These are phyloP conservation scores for Drosophila monieri DNA, from an alignment of 2,888 invertebrate species.

Conservation along the genomic window DNA sequence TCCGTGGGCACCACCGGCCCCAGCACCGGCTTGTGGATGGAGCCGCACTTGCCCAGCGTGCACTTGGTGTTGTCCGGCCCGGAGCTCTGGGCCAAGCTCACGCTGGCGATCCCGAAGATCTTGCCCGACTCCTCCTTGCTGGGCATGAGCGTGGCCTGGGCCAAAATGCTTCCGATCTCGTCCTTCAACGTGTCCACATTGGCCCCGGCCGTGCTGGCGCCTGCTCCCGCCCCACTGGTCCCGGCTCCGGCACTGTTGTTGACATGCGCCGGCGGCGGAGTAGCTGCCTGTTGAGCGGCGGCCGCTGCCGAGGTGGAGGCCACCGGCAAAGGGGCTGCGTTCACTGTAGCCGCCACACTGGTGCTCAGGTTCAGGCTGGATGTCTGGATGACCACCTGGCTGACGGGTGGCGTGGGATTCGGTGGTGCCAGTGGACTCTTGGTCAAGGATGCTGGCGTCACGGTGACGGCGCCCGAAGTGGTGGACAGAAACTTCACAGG, in stretches of 20 bases:
- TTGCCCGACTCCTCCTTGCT: constrained; percentile 84
- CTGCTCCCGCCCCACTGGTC: constrained; percentile 12
- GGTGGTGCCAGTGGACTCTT: constrained; percentile 35
- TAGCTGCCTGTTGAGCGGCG: constrained; percentile 40
- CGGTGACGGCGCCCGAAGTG: constrained; percentile 42
- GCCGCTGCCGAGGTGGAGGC: constrained; percentile 68
- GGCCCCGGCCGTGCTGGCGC: background rate
- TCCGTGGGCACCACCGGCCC: constrained; percentile 84
- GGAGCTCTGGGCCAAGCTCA: constrained; percentile 84
- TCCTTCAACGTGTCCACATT: constrained; percentile 81
- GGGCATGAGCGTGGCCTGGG: constrained; percentile 83
- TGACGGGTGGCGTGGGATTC: constrained; percentile 31
- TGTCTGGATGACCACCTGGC: constrained; percentile 31
- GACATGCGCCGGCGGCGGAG: constrained; percentile 24
- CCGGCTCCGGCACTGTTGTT: constrained; percentile 11
- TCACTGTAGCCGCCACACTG: constrained; percentile 37
- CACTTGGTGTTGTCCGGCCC: constrained; percentile 84
- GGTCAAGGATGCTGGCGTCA: constrained; percentile 18
- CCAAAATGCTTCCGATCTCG: constrained; percentile 82
- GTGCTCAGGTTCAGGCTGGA: constrained; percentile 48
- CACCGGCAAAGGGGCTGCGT: constrained; percentile 32
- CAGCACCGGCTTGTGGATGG: constrained; percentile 83
- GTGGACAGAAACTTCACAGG: constrained; percentile 70
- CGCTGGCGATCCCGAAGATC: constrained; percentile 84
- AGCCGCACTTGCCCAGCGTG: constrained; percentile 84